A percentile compares a stretch with the other conserved stretches of the same genome.
These are phyloP conservation scores for Riparia riparia DNA, from an alignment of 2,113 vertebrate genomes.

Conservation along the genomic window DNA sequence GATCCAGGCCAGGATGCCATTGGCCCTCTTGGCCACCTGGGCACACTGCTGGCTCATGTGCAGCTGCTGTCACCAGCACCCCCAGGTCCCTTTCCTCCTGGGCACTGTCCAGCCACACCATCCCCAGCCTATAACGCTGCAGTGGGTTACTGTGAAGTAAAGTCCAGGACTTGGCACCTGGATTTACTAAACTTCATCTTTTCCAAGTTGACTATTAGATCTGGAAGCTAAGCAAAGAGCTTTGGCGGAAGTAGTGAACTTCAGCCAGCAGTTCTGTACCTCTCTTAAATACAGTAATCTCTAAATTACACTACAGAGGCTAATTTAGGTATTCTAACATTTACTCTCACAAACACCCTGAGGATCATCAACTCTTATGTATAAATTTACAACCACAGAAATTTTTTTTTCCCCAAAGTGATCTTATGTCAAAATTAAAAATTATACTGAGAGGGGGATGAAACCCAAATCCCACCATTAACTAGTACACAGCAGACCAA, in stretches of 20 bases:
- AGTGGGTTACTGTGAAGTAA: too few relatives aligned
- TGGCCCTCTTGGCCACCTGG: too few relatives aligned
- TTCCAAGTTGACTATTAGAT: background rate
- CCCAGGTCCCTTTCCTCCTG: too few relatives aligned
- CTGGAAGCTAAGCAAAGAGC: background rate
- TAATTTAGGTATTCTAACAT: background rate
- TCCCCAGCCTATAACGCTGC: too few relatives aligned
- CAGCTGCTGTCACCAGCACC: too few relatives aligned
- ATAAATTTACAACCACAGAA: background rate
- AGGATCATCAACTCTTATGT: background rate
- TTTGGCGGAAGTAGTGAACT: background rate
- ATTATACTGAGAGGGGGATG: background rate
- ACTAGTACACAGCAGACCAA: background rate
- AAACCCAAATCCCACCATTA: background rate
- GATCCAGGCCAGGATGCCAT: too few relatives aligned
- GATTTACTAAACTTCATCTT: background rate
- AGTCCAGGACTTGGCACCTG: too few relatives aligned
- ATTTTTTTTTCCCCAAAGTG: background rate
- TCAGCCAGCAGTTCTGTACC: background rate
- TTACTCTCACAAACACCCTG: background rate
- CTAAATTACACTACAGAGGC: background rate
- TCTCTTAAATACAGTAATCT: background rate
- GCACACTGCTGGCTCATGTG: too few relatives aligned
- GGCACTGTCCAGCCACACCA: too few relatives aligned
- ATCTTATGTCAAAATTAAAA: background rate